Conservation (phyloP, 1,140 invertebrate genomes). For the Bacillus rossius region DNA sequence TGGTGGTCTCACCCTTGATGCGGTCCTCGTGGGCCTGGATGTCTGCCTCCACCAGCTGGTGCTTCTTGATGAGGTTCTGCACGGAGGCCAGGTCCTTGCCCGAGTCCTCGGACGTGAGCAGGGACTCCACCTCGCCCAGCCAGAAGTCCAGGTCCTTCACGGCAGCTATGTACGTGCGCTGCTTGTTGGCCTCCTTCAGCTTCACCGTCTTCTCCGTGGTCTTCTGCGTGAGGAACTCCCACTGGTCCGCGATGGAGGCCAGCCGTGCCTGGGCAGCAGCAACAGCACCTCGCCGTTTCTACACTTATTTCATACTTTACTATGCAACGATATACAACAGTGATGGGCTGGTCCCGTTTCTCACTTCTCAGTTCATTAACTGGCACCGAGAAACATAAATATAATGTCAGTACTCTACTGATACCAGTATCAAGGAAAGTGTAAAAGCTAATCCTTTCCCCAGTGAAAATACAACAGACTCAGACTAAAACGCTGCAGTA, state of each 20-base stretch:
- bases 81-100: constrained; percentile 98
- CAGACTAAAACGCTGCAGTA: no score
- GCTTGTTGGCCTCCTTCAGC: constrained; percentile 98
- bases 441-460: no score
- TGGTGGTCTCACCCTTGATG: constrained; percentile 76
- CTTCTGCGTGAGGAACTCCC: constrained; percentile 97
- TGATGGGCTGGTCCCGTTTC: no score
- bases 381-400: no score
- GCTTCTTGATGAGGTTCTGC: constrained; percentile 99
- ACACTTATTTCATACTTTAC: no score
- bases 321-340: no score
- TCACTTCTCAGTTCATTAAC: no score
- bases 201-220: constrained; percentile 97
- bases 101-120: constrained; percentile 94
- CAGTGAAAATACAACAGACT: no score
- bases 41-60: constrained; percentile 96
- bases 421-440: no score
- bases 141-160: constrained; percentile 99
- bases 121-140: constrained; percentile 97
- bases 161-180: constrained; percentile 97
- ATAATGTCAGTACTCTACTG: no score
- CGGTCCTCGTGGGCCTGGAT: constrained; percentile 94
- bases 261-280: constrained; percentile 52
- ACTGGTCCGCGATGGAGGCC: constrained; percentile 94
- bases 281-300: no score